phyloP scores from a whole-genome alignment of 2,113 vertebrate genomes.

The Lampris megalopsis region DNA sequence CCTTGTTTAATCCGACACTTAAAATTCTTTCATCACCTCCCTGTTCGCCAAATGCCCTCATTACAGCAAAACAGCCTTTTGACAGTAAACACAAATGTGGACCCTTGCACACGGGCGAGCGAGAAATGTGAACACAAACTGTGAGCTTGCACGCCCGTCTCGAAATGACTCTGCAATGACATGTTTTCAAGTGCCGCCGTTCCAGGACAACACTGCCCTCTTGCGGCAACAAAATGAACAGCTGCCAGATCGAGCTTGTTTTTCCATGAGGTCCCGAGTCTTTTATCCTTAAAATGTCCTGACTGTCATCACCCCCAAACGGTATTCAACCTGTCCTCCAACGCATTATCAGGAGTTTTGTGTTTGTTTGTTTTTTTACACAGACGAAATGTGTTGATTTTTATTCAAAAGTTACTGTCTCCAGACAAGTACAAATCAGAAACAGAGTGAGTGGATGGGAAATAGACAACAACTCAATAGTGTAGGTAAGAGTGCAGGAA shows the following conservation, averaged over 20 bases:
- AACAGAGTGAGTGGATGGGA: slow-evolving; percentile 98
- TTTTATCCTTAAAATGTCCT: too few species aligned
- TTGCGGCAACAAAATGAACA: slow-evolving; percentile 23
- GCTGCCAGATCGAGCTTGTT: background rate
- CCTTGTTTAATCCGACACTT: too few species aligned
- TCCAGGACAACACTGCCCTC: slow-evolving; percentile 59
- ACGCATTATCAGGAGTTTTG: slow-evolving; percentile 27
- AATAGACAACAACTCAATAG: slow-evolving; percentile 95
- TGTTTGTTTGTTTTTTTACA: slow-evolving; percentile 37
- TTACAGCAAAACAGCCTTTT: slow-evolving; percentile 18
- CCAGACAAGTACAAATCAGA: slow-evolving; percentile 99
- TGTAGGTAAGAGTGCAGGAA: slow-evolving; percentile 88
- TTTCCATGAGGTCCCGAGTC: too few species aligned
- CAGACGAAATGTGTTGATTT: slow-evolving; percentile 94
- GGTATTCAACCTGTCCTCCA: background rate
- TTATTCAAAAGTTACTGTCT: slow-evolving; percentile 99
- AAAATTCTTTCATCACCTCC: too few species aligned
- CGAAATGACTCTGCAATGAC: background rate
- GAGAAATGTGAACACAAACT: slow-evolving; percentile 16
- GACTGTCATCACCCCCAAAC: too few species aligned
- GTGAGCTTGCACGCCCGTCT: too few species aligned
- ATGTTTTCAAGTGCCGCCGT: background rate
- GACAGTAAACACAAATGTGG: slow-evolving; percentile 38
- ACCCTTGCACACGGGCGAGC: slow-evolving; percentile 7
- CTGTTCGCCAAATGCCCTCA: too few species aligned